Conservation (phyloP, 2,888 invertebrate species). For the Ethmia dodecea region DNA sequence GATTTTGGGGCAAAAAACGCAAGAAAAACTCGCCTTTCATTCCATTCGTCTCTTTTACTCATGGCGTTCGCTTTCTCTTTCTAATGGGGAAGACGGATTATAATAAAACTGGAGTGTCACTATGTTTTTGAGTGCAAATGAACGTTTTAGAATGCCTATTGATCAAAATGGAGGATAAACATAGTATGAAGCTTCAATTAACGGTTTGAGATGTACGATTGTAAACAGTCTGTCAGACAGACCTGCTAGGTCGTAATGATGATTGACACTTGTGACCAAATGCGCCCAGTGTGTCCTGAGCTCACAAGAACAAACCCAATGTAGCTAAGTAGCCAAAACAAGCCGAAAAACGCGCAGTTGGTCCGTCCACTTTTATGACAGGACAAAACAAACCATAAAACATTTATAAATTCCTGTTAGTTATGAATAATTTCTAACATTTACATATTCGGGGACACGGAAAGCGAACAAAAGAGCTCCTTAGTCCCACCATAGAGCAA, state of each 20-base stretch:
- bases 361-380: conserved; percentile 17
- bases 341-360: conserved; percentile 7
- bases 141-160: conserved; percentile 22
- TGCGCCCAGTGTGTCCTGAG: no score
- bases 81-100: conserved; percentile 50
- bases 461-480: conserved; percentile 57
- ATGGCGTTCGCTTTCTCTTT: conserved; percentile 29
- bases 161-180: no score
- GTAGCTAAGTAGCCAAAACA: no score
- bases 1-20: conserved; percentile 70
- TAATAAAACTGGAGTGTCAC: conserved; percentile 43
- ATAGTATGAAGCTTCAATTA: no score
- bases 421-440: conserved; percentile 66
- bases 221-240: no score
- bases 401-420: conserved; percentile 61
- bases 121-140: conserved; percentile 44
- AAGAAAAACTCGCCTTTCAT: conserved; percentile 65
- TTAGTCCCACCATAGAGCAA: conserved; percentile 59
- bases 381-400: conserved; percentile 41
- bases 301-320: no score
- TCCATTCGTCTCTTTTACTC: conserved; percentile 30
- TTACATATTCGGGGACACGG: conserved; percentile 57
- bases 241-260: no score
- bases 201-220: no score
- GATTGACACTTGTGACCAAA: no score